phyloP scores from a whole-genome alignment of 2,797 vertebrate species.

The Malacoraja senta region DNA sequence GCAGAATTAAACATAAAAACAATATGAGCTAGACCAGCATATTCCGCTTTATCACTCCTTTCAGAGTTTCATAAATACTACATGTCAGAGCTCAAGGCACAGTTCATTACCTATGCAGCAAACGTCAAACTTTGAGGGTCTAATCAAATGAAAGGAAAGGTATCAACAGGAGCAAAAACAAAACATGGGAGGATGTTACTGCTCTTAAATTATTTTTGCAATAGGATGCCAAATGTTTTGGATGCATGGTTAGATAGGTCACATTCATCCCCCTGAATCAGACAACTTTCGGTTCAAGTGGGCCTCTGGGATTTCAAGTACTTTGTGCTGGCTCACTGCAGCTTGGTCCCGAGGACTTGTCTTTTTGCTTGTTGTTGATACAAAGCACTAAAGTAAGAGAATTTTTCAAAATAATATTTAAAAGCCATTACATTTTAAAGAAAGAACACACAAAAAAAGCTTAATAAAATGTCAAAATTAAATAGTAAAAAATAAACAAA shows the following conservation, averaged over 20 bases:
- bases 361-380: neutral
- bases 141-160: neutral
- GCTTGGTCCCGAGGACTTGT: neutral
- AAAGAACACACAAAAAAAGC: no score
- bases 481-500: no score
- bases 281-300: neutral
- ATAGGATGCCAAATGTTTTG: neutral
- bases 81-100: neutral
- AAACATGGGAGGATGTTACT: neutral
- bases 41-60: no score
- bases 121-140: neutral
- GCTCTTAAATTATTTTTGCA: neutral
- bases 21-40: neutral
- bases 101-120: neutral
- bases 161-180: neutral
- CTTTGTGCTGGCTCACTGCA: neutral
- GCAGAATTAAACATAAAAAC: neutral
- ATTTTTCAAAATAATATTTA: no score
- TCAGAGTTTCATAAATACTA: constrained; percentile 5
- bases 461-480: no score
- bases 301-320: neutral
- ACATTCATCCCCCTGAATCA: neutral
- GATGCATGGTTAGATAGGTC: neutral
- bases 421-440: no score
- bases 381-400: neutral